phyloP scores from a whole-genome alignment of 2,113 vertebrate species.

The Cinclus mexicanus region DNA sequence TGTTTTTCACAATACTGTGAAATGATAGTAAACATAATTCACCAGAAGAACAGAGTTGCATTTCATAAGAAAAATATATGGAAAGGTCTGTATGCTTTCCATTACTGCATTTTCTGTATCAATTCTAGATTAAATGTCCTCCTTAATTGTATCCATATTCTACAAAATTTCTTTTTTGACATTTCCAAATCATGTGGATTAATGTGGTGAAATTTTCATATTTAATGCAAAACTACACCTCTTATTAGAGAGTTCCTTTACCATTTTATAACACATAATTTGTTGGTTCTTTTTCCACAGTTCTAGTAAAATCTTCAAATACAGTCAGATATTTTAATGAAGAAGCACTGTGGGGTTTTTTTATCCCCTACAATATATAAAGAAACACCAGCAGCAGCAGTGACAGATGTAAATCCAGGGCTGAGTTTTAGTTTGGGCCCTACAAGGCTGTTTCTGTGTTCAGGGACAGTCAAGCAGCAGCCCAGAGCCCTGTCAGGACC shows the following conservation, averaged over 20 bases:
- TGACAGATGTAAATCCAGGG: not conserved
- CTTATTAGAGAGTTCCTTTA: accelerated
- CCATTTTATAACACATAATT: not conserved
- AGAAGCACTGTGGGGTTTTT: accelerated
- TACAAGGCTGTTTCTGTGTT: not conserved
- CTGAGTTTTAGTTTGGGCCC: not conserved
- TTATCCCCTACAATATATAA: not conserved
- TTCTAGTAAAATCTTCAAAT: not conserved
- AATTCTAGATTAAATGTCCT: not conserved
- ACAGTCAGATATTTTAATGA: not conserved
- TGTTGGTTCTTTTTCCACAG: not conserved
- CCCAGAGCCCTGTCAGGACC: not conserved
- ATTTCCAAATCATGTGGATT: not conserved
- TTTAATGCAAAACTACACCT: not conserved
- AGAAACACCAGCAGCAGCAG: not conserved
- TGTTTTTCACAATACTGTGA: not conserved
- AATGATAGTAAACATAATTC: not conserved
- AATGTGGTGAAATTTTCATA: not conserved
- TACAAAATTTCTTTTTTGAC: not conserved
- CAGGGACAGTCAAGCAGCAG: not conserved
- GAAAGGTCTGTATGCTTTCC: not conserved
- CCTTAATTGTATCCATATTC: not conserved
- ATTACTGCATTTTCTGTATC: not conserved
- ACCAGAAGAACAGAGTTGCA: not conserved
- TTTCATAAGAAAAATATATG: not conserved